Conservation (phyloP, 2,113 vertebrate genomes). For the Polypterus senegalus region DNA sequence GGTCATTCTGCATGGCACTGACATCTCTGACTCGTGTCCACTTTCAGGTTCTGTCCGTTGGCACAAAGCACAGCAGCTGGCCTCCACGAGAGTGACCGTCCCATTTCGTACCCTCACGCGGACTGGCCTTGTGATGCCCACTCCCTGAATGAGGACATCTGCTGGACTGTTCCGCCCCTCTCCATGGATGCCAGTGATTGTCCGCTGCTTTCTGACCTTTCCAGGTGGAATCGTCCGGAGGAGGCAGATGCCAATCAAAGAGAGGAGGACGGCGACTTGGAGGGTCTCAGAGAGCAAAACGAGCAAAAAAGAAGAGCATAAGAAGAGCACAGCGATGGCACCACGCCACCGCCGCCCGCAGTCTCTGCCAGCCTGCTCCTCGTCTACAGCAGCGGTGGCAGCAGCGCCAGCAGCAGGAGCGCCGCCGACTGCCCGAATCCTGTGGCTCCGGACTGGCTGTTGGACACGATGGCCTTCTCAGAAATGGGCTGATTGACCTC, state of each 20-base stretch:
- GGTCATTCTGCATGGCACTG: too few species aligned
- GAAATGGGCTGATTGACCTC: constrained; percentile 42
- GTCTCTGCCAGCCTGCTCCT: constrained; percentile 26
- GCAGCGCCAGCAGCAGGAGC: constrained; percentile 13
- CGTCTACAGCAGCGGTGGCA: constrained; percentile 33
- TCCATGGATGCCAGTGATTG: too few species aligned
- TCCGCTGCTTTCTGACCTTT: too few species aligned
- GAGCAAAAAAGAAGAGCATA: neutral
- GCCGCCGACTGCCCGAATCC: constrained; percentile 32
- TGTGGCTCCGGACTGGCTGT: constrained; percentile 27
- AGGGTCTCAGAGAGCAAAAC: neutral
- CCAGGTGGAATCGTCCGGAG: too few species aligned
- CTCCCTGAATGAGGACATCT: too few species aligned
- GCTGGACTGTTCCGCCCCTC: too few species aligned
- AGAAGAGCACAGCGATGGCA: neutral
- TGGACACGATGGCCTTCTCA: constrained; percentile 43
- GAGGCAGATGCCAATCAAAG: neutral
- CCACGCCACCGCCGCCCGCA: constrained; percentile 28
- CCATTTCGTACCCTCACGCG: too few species aligned
- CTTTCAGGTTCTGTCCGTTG: too few species aligned
- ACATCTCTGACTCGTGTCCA: too few species aligned
- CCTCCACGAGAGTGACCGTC: too few species aligned
- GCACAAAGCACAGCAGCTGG: too few species aligned
- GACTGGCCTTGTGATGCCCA: too few species aligned
- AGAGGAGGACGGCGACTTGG: neutral